Base-by-base conservation (phyloP, 2,797 vertebrate genomes). In the Remorina albescens region DNA sequence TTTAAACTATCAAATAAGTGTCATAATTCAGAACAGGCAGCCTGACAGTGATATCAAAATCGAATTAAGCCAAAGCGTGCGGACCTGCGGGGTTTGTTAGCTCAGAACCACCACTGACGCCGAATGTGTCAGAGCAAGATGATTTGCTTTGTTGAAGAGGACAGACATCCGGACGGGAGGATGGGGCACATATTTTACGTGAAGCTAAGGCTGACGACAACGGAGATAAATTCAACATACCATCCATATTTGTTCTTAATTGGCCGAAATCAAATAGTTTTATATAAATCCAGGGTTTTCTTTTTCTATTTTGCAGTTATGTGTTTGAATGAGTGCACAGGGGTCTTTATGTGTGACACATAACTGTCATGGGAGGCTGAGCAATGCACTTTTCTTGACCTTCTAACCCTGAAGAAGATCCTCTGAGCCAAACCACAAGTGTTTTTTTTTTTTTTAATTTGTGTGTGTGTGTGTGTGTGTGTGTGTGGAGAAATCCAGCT, bases 401-500 rank as follows among this genome's bases (percentile, higher is more conserved):
- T 58, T 46, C 26, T 47, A 16, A 74, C 78, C 76, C 62, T 6
- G 19, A 34, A 41, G 41, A 64, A 56, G 47, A 65, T 75, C 70
- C n/a, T 65, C 69, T 34, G 23, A 15, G 47, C 25, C 25, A 46
- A 73, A 61, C 47, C 62, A 23, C 18, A 81, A 30, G 30, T n/a
- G n/a, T n/a, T n/a, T n/a, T n/a, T n/a, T n/a, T n/a, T n/a, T n/a
- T 55, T 19, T 30, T 8, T n/a, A 3, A 1, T 51, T 39, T 32
- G 23, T 59, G 19, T 46, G 19, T 18, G 46, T 32, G 58, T 39
- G 5, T 25, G 3, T 16, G 36, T 12, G 61, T 60, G 53, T 44
- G 42, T 46, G n/a, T n/a, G n/a, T 53, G 56, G 37, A 39, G 69
- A 83, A 78, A 75, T 56, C 5, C 19, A 75, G 56, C 54, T 47